Percentiles rank a stretch among this genome's conserved stretches.
phyloP scores from a whole-genome alignment of 2,113 vertebrate genomes.

The Anguilla japonica region DNA sequence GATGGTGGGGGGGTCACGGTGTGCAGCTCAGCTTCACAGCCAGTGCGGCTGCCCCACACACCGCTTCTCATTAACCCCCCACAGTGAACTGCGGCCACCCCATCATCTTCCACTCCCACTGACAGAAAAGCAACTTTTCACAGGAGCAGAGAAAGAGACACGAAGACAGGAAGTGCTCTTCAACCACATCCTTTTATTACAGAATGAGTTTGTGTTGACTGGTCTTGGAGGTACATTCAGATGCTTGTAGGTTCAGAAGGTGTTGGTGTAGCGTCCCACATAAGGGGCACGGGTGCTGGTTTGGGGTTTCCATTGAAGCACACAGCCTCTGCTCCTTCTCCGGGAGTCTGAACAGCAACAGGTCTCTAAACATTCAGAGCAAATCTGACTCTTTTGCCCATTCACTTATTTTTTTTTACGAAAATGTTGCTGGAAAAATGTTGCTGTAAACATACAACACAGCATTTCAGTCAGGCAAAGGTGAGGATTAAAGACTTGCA shows the following conservation, averaged over 20 bases:
- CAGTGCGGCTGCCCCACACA: neutral
- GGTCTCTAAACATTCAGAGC: constrained; percentile 45
- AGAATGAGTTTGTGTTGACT: constrained; percentile 67
- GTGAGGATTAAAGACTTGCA: constrained; percentile 54
- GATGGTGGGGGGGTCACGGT: neutral
- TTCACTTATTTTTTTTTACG: constrained; percentile 51
- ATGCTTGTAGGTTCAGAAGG: constrained; percentile 58
- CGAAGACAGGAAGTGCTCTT: neutral
- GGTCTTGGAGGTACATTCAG: constrained; percentile 75
- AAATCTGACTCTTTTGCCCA: constrained; percentile 33
- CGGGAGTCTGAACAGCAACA: constrained; percentile 26
- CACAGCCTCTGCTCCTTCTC: neutral
- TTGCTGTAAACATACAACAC: constrained; percentile 76
- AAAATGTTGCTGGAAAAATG: constrained; percentile 69
- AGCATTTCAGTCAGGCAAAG: constrained; percentile 63
- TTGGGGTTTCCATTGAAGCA: constrained; percentile 23
- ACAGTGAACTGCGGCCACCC: neutral
- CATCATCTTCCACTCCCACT: neutral
- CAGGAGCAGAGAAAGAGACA: neutral
- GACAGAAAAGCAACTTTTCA: neutral
- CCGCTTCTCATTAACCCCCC: neutral
- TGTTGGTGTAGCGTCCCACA: constrained; percentile 14
- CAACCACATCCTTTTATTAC: constrained; percentile 65
- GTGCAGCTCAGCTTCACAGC: neutral
- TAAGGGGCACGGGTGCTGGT: constrained; percentile 40